Evolutionary conservation across 2,888 invertebrate species (phyloP).

Genomic region (Lingula anatina): DNA sequence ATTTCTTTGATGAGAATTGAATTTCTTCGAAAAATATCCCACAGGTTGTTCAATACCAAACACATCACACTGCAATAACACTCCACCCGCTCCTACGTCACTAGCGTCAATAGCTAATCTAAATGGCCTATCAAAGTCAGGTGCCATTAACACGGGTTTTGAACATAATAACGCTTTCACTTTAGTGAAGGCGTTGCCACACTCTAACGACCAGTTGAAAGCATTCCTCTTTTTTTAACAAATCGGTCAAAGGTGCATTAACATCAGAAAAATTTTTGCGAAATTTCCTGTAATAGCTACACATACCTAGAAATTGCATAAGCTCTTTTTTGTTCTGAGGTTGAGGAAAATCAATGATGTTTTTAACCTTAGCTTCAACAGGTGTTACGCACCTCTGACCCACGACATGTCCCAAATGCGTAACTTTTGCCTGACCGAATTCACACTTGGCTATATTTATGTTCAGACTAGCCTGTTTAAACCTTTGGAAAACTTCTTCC

Average conservation of each 20-base stretch:
- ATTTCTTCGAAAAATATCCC: constrained; percentile 1
- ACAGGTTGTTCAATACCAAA: constrained; percentile 4
- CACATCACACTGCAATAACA: constrained; percentile 3
- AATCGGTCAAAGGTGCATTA: neutral
- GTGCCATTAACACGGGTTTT: constrained; percentile 3
- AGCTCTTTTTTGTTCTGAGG: neutral
- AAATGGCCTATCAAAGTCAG: constrained; percentile 1
- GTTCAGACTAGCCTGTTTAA: constrained; percentile 1
- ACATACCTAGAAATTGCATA: constrained; percentile 4
- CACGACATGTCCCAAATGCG: constrained; percentile 3
- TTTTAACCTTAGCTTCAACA: constrained; percentile 1
- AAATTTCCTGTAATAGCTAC: constrained; percentile 2
- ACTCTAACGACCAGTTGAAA: neutral
- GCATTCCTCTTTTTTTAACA: neutral
- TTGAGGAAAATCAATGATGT: neutral
- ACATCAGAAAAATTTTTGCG: constrained; percentile 1
- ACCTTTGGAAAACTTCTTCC: neutral
- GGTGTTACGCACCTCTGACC: constrained; percentile 1
- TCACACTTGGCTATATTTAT: constrained; percentile 1
- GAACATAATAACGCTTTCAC: constrained; percentile 2
- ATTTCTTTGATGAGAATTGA: constrained; percentile 1
- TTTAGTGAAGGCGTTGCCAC: constrained; percentile 1
- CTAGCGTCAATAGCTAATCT: constrained; percentile 2
- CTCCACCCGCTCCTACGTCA: constrained; percentile 1
- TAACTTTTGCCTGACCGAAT: constrained; percentile 1